phyloP scores from a whole-genome alignment of 2,113 vertebrate species.

The Tachysurus vachellii region DNA sequence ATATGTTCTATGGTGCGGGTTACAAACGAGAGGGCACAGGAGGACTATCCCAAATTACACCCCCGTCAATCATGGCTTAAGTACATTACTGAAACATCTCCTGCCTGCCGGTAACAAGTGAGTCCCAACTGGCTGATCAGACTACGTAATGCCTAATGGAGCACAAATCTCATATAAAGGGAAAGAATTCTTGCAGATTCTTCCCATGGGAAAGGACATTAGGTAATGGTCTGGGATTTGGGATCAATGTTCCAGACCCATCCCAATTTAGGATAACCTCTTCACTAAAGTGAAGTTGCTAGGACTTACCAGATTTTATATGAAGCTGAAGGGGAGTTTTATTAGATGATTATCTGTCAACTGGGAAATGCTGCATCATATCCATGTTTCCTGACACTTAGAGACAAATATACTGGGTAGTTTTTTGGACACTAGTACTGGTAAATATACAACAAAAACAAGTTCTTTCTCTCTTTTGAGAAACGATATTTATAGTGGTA shows the following conservation, averaged over 20 bases:
- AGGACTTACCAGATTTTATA: background rate
- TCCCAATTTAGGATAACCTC: background rate
- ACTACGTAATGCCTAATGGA: slow-evolving; percentile 34
- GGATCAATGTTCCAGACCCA: background rate
- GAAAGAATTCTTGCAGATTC: slow-evolving; percentile 8
- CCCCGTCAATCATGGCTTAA: slow-evolving; percentile 41
- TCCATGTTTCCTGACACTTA: background rate
- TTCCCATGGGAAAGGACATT: slow-evolving; percentile 38
- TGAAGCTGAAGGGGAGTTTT: no score
- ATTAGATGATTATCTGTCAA: background rate
- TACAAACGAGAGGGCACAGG: slow-evolving; percentile 6
- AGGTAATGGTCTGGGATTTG: slow-evolving; percentile 32
- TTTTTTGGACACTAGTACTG: no score
- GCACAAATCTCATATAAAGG: slow-evolving; percentile 47
- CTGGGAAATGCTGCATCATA: background rate
- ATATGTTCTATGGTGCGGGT: slow-evolving; percentile 27
- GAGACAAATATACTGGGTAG: background rate
- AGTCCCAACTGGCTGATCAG: slow-evolving; percentile 35
- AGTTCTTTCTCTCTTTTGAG: background rate
- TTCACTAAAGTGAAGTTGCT: background rate
- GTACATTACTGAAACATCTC: slow-evolving; percentile 43
- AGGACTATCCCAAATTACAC: slow-evolving; percentile 32
- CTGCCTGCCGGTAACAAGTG: slow-evolving; percentile 34
- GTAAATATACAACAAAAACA: background rate
- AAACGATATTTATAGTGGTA: slow-evolving; percentile 29